Percentiles rank a stretch among this genome's conserved stretches.
phyloP scores from a whole-genome alignment of 2,888 invertebrate species.

The Acleris literana region DNA sequence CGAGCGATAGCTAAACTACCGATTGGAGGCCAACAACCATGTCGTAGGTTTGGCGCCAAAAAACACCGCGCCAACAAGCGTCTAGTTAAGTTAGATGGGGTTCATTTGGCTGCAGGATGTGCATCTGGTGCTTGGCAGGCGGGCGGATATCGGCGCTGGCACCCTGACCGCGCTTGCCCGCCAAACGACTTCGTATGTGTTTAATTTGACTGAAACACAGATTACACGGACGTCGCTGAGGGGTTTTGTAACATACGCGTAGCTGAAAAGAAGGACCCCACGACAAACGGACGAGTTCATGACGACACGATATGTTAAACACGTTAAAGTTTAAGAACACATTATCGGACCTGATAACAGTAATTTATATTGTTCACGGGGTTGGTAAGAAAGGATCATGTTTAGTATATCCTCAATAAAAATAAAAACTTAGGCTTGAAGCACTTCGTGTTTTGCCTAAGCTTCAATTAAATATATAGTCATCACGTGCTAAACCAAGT shows the following conservation, averaged over 20 bases:
- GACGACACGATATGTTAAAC: no score
- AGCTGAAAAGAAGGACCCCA: background rate
- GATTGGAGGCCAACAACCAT: constrained; percentile 18
- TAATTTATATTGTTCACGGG: no score
- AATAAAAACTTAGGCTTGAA: no score
- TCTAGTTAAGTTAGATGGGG: constrained; percentile 56
- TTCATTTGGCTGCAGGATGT: constrained; percentile 63
- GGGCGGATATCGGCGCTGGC: constrained; percentile 60
- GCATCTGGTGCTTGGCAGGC: constrained; percentile 66
- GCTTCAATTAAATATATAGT: no score
- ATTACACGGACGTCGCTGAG: constrained; percentile 46
- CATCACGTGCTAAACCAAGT: no score
- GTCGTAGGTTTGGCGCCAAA: constrained; percentile 52
- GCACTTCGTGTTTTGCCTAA: no score
- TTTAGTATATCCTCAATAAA: no score
- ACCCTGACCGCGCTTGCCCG: constrained; percentile 49
- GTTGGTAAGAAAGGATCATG: no score
- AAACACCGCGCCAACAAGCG: constrained; percentile 47
- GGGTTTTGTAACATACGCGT: background rate
- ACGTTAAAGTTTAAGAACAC: no score
- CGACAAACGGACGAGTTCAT: background rate
- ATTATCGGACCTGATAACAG: no score
- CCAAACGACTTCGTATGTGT: constrained; percentile 63
- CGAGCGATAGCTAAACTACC: constrained; percentile 14
- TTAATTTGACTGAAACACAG: constrained; percentile 56